A percentile compares a stretch with the other conserved stretches of the same genome.
Evolutionary conservation across 2,888 invertebrate species (phyloP).

Genomic region (Malthinus seriepunctatus): DNA sequence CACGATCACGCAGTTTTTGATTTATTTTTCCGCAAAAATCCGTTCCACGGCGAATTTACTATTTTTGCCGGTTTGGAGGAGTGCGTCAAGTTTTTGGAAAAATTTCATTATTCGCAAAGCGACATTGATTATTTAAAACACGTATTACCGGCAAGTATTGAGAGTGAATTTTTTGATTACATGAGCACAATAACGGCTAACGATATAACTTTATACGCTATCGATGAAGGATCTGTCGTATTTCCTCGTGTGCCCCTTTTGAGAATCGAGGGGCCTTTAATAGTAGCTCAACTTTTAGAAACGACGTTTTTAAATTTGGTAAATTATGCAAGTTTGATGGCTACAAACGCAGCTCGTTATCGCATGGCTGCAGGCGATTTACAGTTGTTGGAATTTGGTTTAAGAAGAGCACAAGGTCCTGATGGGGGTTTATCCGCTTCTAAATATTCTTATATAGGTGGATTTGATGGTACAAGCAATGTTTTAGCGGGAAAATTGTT

Average conservation of each 20-base stretch:
- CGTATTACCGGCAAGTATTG: constrained; percentile 82
- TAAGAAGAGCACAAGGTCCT: constrained; percentile 96
- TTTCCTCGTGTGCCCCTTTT: constrained; percentile 91
- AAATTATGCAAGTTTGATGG: constrained; percentile 96
- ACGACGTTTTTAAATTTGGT: constrained; percentile 94
- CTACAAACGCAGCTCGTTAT: constrained; percentile 96
- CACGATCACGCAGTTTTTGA: constrained; percentile 93
- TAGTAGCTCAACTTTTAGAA: constrained; percentile 92
- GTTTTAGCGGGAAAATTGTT: constrained; percentile 96
- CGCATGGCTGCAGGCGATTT: constrained; percentile 92
- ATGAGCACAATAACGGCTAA: constrained; percentile 79
- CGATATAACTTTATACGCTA: constrained; percentile 84
- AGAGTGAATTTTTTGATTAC: constrained; percentile 88
- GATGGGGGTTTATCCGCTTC: constrained; percentile 97
- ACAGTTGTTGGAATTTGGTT: constrained; percentile 91
- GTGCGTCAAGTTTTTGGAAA: constrained; percentile 88
- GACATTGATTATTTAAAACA: constrained; percentile 90
- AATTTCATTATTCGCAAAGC: constrained; percentile 89
- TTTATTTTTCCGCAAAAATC: constrained; percentile 96
- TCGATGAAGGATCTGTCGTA: constrained; percentile 94
- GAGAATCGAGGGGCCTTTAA: constrained; percentile 92
- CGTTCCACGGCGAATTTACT: constrained; percentile 97
- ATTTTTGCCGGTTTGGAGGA: constrained; percentile 98
- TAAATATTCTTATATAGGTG: constrained; percentile 93
- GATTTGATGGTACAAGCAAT: constrained; percentile 98